phyloP scores from a whole-genome alignment of 2,888 invertebrate genomes.

The Drosophila mulleri region DNA sequence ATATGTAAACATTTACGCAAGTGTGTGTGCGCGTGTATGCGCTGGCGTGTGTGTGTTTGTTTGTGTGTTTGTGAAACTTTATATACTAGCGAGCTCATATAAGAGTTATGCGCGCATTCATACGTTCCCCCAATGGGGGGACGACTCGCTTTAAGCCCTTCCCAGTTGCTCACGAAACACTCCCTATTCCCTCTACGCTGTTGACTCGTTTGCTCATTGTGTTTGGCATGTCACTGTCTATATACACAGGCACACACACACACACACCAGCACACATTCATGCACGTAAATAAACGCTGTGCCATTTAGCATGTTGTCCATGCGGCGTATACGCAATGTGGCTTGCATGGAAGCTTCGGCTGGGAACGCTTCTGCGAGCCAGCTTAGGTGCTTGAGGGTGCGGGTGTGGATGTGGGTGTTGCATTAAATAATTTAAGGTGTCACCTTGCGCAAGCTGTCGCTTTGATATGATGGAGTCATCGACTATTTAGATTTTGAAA shows the following conservation, averaged over 20 bases:
- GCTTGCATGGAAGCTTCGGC: neutral
- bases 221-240: conserved; percentile 49
- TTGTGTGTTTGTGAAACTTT: conserved; percentile 25
- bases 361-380: no score
- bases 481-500: neutral
- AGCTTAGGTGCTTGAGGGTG: neutral
- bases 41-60: conserved; percentile 21
- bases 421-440: conserved; percentile 20
- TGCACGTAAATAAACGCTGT: conserved; percentile 30
- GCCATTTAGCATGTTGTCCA: conserved; percentile 34
- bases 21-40: conserved; percentile 29
- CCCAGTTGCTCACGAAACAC: conserved; percentile 34
- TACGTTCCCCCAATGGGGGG: conserved; percentile 60
- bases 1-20: conserved; percentile 40
- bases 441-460: conserved; percentile 42
- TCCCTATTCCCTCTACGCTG: conserved; percentile 36
- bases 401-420: neutral
- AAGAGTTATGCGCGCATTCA: conserved; percentile 76
- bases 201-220: conserved; percentile 23
- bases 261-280: conserved; percentile 8
- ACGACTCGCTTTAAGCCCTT: conserved; percentile 47
- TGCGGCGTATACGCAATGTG: conserved; percentile 56
- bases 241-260: conserved; percentile 19
- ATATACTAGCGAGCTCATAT: conserved; percentile 68
- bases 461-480: neutral